These are phyloP conservation scores for Erebia aethiops DNA, from an alignment of 2,888 invertebrate genomes.

Conservation along the genomic window DNA sequence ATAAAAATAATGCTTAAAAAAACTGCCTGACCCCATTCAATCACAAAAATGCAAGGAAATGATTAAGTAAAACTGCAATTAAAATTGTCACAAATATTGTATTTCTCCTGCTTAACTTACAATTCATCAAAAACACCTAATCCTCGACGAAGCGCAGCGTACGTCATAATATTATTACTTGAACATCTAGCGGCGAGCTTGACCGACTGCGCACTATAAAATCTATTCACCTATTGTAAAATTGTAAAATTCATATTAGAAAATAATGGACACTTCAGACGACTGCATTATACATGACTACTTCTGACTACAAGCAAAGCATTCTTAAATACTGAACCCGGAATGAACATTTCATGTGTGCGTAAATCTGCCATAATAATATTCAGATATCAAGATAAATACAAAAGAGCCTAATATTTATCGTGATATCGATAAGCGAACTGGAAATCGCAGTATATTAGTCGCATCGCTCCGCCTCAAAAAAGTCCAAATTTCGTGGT, in stretches of 20 bases:
- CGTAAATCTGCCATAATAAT: no score
- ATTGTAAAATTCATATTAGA: background rate
- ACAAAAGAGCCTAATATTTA: no score
- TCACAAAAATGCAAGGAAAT: no score
- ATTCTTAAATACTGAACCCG: no score
- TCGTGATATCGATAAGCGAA: no score
- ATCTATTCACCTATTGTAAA: slow-evolving; percentile 3
- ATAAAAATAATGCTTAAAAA: no score
- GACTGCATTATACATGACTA: background rate
- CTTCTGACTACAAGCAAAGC: background rate
- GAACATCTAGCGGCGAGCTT: background rate
- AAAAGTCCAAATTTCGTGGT: no score
- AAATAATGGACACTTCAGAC: background rate
- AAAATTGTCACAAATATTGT: slow-evolving; percentile 39
- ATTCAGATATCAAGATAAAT: no score
- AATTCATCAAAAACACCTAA: slow-evolving; percentile 39
- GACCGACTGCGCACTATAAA: slow-evolving; percentile 9
- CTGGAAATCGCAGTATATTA: no score
- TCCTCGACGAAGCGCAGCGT: slow-evolving; percentile 16
- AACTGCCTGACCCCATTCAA: no score
- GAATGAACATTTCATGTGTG: no score
- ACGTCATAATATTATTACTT: slow-evolving; percentile 2
- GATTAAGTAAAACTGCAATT: slow-evolving; percentile 14
- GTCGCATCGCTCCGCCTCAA: no score
- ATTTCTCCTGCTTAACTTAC: slow-evolving; percentile 39